Base-by-base conservation (phyloP, 2,888 invertebrate genomes). In the Pyrocoelia pectoralis region DNA sequence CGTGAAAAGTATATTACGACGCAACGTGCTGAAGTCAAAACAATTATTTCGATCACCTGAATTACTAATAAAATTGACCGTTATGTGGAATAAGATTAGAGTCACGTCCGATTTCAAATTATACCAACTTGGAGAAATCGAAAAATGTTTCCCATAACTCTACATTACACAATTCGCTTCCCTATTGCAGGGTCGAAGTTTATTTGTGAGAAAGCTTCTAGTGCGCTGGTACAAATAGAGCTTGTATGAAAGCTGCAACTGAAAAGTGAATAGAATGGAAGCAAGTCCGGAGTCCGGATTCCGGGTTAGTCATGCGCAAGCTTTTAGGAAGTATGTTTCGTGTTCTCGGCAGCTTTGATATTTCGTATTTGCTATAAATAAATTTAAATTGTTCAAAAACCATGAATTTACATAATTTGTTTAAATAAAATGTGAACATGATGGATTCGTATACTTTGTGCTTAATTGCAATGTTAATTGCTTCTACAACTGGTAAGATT, bases 301-400 rank as follows among this genome's bases (percentile, higher is more conserved):
- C 41, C 41, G 53, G 53, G 59, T 59, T 59, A 59, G 59, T 59
- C 59, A 59, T 59, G 59, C 59, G 59, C 59, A 53, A 59, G 59
- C 59, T 24, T 52, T 40, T 40, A 38, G 48, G 53, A 40, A 59
- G 53, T 48, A 33, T 13, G 57, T 57, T 51, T 14, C 28, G 57
- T 51, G 51, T 51, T 51, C 24, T 24, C 24, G 43, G 43, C 33
- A 51, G 24, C 51, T 33, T 33, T 41, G 41, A 58, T 40, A 41
- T 58, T 24, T 15, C 58, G 51, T 58, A 33, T 24, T n/a, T n/a
- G 18, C 9, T 50, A 33, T 50, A 50, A 50, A 24, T 9, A 49
- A 15, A 28, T 6, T 5, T 24, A 19, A 38, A 49, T 9, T 40
- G 15, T 12, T 40, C 15, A 29, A 17, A 14, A 24, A 13, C 28